Conservation (phyloP, 2,797 vertebrate genomes). For the Acrocephalus scirpaceus region DNA sequence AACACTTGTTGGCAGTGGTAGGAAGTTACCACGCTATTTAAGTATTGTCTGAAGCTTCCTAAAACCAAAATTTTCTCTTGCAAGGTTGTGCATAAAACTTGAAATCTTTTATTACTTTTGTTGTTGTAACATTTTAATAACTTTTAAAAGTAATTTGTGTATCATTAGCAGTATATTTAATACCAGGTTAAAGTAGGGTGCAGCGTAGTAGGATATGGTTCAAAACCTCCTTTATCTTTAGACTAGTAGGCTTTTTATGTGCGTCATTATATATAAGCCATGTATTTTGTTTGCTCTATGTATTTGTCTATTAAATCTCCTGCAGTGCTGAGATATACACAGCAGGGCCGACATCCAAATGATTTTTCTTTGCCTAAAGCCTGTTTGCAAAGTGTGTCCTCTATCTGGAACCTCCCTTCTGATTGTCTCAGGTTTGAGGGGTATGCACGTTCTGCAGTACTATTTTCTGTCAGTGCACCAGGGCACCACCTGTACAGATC, state of each 20-base stretch:
- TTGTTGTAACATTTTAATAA: slow-evolving; percentile 65
- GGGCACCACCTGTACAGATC: not conserved
- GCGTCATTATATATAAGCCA: not conserved
- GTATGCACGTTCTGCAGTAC: not conserved
- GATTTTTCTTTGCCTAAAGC: not conserved
- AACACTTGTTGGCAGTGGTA: not conserved
- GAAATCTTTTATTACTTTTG: slow-evolving; percentile 65
- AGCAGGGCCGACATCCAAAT: not conserved
- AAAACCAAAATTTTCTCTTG: slow-evolving; percentile 45
- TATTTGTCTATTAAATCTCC: slow-evolving; percentile 26
- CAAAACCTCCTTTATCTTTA: slow-evolving; percentile 46
- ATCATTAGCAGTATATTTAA: slow-evolving; percentile 50
- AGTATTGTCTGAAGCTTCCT: slow-evolving; percentile 34
- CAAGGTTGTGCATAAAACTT: slow-evolving; percentile 69
- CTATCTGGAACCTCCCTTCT: not conserved
- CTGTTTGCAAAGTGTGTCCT: not conserved
- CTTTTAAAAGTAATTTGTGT: slow-evolving; percentile 19
- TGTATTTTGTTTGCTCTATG: not conserved
- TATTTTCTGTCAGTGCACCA: not conserved
- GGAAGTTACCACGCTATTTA: not conserved
- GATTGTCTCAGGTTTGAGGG: not conserved
- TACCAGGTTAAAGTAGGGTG: slow-evolving; percentile 32
- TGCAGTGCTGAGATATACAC: not conserved
- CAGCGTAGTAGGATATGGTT: slow-evolving; percentile 17
- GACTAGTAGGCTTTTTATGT: not conserved